Evolutionary conservation across 37 sponge, comb jelly and placozoan species (phyloP).

Genomic region (Mnemiopsis leidyi): DNA sequence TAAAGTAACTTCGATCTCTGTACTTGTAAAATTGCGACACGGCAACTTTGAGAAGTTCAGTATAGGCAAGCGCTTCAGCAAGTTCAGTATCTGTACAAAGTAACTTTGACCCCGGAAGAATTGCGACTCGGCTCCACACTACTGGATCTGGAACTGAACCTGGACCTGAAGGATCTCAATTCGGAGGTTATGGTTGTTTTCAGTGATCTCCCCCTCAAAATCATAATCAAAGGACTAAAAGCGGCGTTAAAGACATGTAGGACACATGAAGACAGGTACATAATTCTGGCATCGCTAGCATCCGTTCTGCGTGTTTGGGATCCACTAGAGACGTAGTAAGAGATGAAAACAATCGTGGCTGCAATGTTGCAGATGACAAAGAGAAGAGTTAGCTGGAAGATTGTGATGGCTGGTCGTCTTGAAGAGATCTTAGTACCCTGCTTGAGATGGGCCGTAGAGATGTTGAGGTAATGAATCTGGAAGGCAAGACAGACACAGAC

Average conservation of each 20-base stretch:
- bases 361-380: slow-evolving; percentile 25
- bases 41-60: too few species aligned
- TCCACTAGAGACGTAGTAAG: slow-evolving; percentile 2
- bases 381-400: slow-evolving; percentile 34
- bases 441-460: neutral
- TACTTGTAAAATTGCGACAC: too few species aligned
- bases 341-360: neutral
- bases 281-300: neutral
- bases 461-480: slow-evolving; percentile 12
- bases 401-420: slow-evolving; percentile 9
- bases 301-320: neutral
- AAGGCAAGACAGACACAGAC: slow-evolving; percentile 14
- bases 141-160: neutral
- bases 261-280: slow-evolving; percentile 37
- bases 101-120: neutral
- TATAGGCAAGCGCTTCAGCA: too few species aligned
- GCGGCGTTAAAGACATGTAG: slow-evolving; percentile 21
- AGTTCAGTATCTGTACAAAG: neutral
- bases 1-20: too few species aligned
- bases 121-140: neutral
- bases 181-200: neutral
- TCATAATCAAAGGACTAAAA: slow-evolving; percentile 42
- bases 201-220: slow-evolving; percentile 31
- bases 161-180: neutral
- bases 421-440: neutral